Conservation (phyloP, 2,888 invertebrate genomes). For the Microchrysa polita region DNA sequence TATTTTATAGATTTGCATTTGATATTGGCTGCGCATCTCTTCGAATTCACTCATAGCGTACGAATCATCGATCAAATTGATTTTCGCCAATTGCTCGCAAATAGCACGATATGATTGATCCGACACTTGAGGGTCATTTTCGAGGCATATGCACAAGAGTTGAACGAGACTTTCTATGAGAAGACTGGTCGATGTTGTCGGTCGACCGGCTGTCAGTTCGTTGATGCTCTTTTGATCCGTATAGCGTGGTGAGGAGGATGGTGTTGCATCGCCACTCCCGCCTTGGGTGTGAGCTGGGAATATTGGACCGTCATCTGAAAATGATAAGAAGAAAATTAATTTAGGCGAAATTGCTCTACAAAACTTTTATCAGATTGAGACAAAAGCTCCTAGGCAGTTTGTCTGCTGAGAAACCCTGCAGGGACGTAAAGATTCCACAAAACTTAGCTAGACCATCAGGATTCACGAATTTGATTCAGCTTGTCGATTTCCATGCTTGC, state of each 20-base stretch:
- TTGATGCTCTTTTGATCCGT: slow-evolving; percentile 30
- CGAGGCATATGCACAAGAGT: slow-evolving; percentile 73
- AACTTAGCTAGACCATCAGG: no score
- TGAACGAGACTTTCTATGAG: slow-evolving; percentile 77
- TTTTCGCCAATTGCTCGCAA: slow-evolving; percentile 73
- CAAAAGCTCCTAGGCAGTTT: no score
- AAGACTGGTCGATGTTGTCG: slow-evolving; percentile 72
- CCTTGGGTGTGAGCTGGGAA: slow-evolving; percentile 9
- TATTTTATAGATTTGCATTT: slow-evolving; percentile 72
- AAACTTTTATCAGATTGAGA: no score
- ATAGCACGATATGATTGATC: slow-evolving; percentile 73
- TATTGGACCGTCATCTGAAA: slow-evolving; percentile 6
- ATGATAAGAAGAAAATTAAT: no score
- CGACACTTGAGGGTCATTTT: slow-evolving; percentile 69
- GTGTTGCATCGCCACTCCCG: slow-evolving; percentile 30
- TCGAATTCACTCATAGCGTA: slow-evolving; percentile 77
- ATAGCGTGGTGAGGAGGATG: slow-evolving; percentile 20
- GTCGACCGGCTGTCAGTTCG: slow-evolving; percentile 54
- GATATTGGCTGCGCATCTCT: slow-evolving; percentile 73
- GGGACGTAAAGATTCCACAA: no score
- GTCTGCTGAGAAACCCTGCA: no score
- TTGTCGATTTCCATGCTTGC: no score
- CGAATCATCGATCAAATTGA: slow-evolving; percentile 76
- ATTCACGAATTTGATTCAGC: no score
- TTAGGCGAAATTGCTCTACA: no score